Base-by-base conservation (phyloP, 2,797 vertebrate genomes). In the Propithecus perrieri region DNA sequence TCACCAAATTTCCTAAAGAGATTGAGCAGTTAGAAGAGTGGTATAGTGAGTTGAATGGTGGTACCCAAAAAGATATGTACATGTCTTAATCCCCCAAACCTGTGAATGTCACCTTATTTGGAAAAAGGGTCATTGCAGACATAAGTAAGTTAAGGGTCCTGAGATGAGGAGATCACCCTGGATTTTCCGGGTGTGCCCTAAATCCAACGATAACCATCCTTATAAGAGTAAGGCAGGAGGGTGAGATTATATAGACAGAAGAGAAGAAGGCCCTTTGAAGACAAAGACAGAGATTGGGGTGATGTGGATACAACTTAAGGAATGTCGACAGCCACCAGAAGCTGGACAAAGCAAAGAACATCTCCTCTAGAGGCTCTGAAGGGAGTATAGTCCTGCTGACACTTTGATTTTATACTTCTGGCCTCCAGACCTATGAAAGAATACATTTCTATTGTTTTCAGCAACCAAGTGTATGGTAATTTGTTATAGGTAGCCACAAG, bases 401-500 rank as follows among this genome's bases (percentile, higher is more conserved):
- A 26, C 15, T 55, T 90, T 72, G 17, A 57, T 71, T 67, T 71
- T 85, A 48, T 63, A 33, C 26, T 83, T 85, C 33, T 65, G 38
- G 22, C 14, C 33, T 93, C 59, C 15, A 89, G 67, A 69, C 10
- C 30, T 35, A 22, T 33, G 22, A 83, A 76, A 84, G 7, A 78
- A 96, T 59, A 75, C 4, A 80, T 55, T 30, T 76, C 55, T 72
- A 15, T 63, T 78, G 46, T 85, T 90, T 83, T 78, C 95, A 94
- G 22, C n/a, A 83, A 57, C 13, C 22, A 75, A 59, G 4, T 88
- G 41, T 48, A 12, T 79, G 7, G 55, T 20, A 41, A 71, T 89
- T 76, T 94, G 20, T 72, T 81, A n/a, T 18, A 28, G 41, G 48
- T 50, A 50, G 41, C 20, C 67, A 75, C 5, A 86, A 72, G 48